phyloP scores from a whole-genome alignment of 2,113 vertebrate species.

The Podarcis muralis region DNA sequence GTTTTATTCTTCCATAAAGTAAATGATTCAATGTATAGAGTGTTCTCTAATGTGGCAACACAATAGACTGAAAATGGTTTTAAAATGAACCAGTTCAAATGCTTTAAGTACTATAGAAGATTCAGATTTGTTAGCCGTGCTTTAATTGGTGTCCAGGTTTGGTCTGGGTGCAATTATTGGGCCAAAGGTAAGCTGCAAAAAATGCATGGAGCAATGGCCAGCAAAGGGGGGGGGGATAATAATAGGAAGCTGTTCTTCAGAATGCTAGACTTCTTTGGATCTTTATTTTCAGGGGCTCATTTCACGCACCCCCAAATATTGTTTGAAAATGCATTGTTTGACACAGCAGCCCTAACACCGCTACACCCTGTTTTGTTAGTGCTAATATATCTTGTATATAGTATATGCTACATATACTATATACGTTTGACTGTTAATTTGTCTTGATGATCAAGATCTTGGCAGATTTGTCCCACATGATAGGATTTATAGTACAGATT shows the following conservation, averaged over 20 bases:
- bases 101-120: not conserved
- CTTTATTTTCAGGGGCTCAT: conserved; percentile 49
- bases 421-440: conserved; percentile 79
- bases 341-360: conserved; percentile 72
- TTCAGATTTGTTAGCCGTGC: not conserved
- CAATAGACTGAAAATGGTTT: not conserved
- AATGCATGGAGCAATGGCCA: not conserved
- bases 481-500: conserved; percentile 76
- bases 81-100: not conserved
- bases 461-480: conserved; percentile 72
- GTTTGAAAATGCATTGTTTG: conserved; percentile 59
- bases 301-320: conserved; percentile 39
- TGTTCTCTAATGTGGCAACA: not conserved
- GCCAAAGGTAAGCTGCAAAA: not conserved
- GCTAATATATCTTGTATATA: conserved; percentile 75
- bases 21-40: not conserved
- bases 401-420: conserved; percentile 63
- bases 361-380: conserved; percentile 54
- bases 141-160: not conserved
- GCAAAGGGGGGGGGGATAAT: too few relatives aligned
- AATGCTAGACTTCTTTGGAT: conserved; percentile 37
- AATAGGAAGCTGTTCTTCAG: too few relatives aligned
- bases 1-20: not conserved
- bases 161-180: not conserved
- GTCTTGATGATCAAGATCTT: conserved; percentile 79